Evolutionary conservation across 2,113 vertebrate genomes (phyloP), one percentile per base, ranked within the genome.

Genomic region (Ctenomys sociabilis): DNA sequence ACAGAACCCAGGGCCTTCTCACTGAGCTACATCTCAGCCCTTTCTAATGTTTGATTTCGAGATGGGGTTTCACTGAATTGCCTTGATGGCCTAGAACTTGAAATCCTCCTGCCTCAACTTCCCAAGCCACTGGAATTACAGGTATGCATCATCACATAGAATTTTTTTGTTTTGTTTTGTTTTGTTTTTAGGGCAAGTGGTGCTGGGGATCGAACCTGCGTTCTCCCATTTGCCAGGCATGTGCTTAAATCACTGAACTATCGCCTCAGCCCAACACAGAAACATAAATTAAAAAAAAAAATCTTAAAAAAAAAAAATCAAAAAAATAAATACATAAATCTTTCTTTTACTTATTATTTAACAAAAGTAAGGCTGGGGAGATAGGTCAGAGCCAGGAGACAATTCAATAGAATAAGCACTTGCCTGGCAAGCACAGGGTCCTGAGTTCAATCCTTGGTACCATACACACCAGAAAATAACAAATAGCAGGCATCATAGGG

Each of bases 331-430:
- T n/a, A n/a, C n/a, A n/a, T n/a, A 59, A 49, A 49, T 40, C 3
- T 40, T 75, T 81, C 66, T 66, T 57, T 82, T 73, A 75, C 73
- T 68, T 92, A 81, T 92, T 88, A 88, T 32, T 72, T 72, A 49
- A 49, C 49, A 49, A 49, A 49, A 49, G 49, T 49, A 49, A 10
- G 49, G 49, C 49, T 49, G 49, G 49, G 49, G 49, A 49, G 49
- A 10, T 49, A 49, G 49, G 7, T 49, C 49, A 49, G 49, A n/a
- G n/a, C n/a, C n/a, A n/a, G n/a, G n/a, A n/a, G n/a, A n/a, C n/a
- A n/a, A n/a, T n/a, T n/a, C n/a, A n/a, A n/a, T 49, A 49, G 49
- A 49, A 49, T 49, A 49, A 49, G 49, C 11, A 8, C 49, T 49
- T 49, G 49, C 49, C 49, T 49, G 49, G 49, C 49, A 49, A 49